Evolutionary conservation across 2,113 vertebrate genomes (phyloP), one percentile per base, ranked within the genome.

Genomic region (Oplegnathus fasciatus): DNA sequence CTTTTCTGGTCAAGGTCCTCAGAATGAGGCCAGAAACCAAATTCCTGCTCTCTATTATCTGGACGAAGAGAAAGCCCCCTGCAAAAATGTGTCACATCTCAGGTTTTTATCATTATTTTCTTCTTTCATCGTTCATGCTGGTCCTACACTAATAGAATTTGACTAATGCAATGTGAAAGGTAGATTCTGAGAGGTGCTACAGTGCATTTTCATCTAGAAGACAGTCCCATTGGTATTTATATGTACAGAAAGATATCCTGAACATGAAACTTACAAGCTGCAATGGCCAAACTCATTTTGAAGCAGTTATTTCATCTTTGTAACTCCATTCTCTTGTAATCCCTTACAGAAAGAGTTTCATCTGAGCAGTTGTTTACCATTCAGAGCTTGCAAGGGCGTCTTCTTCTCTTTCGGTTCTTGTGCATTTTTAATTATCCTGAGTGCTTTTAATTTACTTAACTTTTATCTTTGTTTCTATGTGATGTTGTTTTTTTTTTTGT

Each of bases 21-120:
- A 62, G 48, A 91, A 92, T 75, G 80, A 85, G 82, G 58, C 65
- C 84, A 82, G 58, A 75, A 28, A 75, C 70, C 46, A 40, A 58
- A 55, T 58, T 32, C 44, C 66, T 81, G 42, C 46, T 61, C 46
- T 44, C 22, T 52, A 62, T 77, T 83, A 32, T 75, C 40, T 28
- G 64, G n/a, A 72, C 64, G 76, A 72, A 70, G 60, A 86, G 20
- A 68, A 78, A 75, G 8, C 17, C 18, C 6, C 17, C 37, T 24
- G 18, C 1, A 69, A 72, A 77, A 87, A 80, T 24, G 3, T 64
- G 7, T 73, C 55, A 68, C 14, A 37, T 68, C 48, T 75, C 24
- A 24, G 14, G 32, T 74, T 87, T 50, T 24, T 55, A 20, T 64
- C 4, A 30, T 26, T 54, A 17, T 62, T 54, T 77, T n/a, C 0